Evolutionary conservation across 2,113 vertebrate species (phyloP).

Genomic region (Dipodomys spectabilis): DNA sequence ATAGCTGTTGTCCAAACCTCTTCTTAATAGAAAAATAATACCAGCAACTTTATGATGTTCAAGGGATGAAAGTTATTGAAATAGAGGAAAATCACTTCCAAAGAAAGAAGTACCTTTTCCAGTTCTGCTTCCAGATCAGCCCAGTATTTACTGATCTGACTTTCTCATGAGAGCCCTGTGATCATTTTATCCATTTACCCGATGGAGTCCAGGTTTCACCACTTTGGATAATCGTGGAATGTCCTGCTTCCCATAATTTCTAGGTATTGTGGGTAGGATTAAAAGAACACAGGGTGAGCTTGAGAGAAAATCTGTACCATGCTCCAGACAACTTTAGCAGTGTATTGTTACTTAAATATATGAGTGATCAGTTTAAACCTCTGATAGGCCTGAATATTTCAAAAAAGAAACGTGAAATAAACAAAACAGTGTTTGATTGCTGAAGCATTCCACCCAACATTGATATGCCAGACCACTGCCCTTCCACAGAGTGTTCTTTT

Average conservation of each 20-base stretch:
- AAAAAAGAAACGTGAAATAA: neutral
- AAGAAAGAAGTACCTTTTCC: neutral
- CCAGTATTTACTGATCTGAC: neutral
- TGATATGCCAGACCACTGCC: neutral
- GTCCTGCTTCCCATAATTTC: neutral
- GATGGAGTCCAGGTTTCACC: neutral
- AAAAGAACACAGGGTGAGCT: neutral
- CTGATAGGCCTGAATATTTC: neutral
- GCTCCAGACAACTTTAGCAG: neutral
- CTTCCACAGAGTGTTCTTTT: neutral
- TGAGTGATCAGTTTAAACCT: neutral
- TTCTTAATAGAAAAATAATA: neutral
- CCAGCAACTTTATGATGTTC: neutral
- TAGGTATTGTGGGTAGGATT: neutral
- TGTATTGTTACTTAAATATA: neutral
- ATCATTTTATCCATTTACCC: too few relatives aligned
- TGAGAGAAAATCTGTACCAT: neutral
- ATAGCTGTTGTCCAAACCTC: neutral
- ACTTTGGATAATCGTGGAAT: neutral
- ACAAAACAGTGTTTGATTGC: neutral
- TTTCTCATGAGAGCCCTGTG: too few relatives aligned
- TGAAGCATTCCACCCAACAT: neutral
- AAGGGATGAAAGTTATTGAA: slow-evolving; percentile 22
- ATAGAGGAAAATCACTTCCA: neutral
- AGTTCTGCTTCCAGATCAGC: neutral